These are phyloP conservation scores for Mactromeris polynyma DNA, from an alignment of 2,888 invertebrate species.

Conservation along the genomic window DNA sequence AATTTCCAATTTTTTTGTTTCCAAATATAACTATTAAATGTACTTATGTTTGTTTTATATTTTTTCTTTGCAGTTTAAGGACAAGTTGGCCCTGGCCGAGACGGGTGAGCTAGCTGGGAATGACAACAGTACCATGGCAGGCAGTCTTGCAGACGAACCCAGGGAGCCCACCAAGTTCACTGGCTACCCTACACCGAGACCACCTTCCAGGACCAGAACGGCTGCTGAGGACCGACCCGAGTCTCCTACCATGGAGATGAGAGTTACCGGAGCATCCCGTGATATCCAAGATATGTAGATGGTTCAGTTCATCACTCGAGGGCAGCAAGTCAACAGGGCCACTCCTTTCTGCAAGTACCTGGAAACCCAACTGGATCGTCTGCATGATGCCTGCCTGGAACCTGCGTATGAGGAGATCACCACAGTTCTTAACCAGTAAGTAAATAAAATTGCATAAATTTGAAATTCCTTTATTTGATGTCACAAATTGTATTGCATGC, in stretches of 20 bases:
- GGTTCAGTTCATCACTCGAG: conserved; percentile 49
- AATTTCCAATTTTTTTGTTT: background rate
- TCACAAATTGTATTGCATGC: background rate
- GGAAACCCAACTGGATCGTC: conserved; percentile 50
- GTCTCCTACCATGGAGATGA: conserved; percentile 44
- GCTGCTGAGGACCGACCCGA: conserved; percentile 43
- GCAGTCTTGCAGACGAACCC: conserved; percentile 17
- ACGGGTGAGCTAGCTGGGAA: conserved; percentile 28
- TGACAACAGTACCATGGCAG: conserved; percentile 38
- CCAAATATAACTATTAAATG: conserved; percentile 18
- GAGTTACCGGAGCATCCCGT: conserved; percentile 37
- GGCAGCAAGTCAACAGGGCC: conserved; percentile 39
- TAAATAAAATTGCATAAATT: conserved; percentile 34
- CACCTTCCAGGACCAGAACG: conserved; percentile 36
- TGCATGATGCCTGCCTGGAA: conserved; percentile 36
- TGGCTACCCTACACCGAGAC: conserved; percentile 30
- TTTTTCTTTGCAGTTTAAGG: conserved; percentile 37
- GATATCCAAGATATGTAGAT: conserved; percentile 50
- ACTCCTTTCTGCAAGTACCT: conserved; percentile 56
- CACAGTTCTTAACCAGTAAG: conserved; percentile 36
- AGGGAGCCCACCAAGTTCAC: conserved; percentile 2
- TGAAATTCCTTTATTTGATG: conserved; percentile 43
- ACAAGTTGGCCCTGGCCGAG: conserved; percentile 45
- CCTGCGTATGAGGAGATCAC: conserved; percentile 51
- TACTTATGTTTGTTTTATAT: background rate